phyloP scores from a whole-genome alignment of 2,113 vertebrate species.

The Xiphophorus hellerii region DNA sequence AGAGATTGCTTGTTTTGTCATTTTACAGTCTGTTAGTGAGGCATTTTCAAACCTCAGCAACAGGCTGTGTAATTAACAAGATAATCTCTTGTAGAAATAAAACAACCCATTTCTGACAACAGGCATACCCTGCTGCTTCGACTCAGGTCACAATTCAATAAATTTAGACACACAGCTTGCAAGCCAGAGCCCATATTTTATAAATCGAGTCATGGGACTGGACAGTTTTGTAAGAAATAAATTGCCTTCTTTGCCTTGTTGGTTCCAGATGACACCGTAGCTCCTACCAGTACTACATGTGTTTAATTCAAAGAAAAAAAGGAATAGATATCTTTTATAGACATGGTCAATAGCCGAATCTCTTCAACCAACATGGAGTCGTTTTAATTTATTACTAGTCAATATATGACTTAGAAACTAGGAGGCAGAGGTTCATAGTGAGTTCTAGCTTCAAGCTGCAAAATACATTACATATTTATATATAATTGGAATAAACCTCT shows the following conservation, averaged over 20 bases:
- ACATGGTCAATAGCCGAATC: neutral
- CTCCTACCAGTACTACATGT: neutral
- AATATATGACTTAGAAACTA: too few relatives aligned
- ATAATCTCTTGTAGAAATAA: conserved; percentile 53
- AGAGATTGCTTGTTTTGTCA: conserved; percentile 40
- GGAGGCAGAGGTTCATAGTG: too few relatives aligned
- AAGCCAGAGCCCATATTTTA: conserved; percentile 7
- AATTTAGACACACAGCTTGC: conserved; percentile 36
- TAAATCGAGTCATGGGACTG: conserved; percentile 46
- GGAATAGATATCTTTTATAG: neutral
- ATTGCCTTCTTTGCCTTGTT: conserved; percentile 38
- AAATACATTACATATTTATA: too few relatives aligned
- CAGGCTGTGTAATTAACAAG: conserved; percentile 51
- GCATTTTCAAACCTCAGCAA: conserved; percentile 47
- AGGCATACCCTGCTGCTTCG: conserved; percentile 23
- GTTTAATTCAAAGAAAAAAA: neutral
- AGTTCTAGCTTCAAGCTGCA: too few relatives aligned
- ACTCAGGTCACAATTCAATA: conserved; percentile 60
- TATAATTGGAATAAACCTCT: too few relatives aligned
- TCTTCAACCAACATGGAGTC: neutral
- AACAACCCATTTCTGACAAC: conserved; percentile 19
- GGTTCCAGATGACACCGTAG: conserved; percentile 11
- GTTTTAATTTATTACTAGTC: neutral
- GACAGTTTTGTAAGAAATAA: conserved; percentile 34
- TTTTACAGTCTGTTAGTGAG: conserved; percentile 35